These are phyloP conservation scores for Syritta pipiens DNA, from an alignment of 2,888 invertebrate species.

Conservation along the genomic window DNA sequence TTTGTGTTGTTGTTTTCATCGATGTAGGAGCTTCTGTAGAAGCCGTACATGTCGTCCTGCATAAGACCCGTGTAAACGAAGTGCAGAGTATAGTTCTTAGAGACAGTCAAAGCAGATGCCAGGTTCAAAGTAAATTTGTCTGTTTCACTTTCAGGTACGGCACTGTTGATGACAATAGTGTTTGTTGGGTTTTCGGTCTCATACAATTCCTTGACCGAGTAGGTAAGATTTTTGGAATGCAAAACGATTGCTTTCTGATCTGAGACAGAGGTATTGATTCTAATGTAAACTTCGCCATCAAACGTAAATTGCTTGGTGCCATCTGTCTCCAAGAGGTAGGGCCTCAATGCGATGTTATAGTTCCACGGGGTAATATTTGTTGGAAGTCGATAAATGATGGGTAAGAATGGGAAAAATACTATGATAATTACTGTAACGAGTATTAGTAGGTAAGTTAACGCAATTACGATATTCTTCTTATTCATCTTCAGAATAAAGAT, in stretches of 20 bases:
- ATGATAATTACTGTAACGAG: neutral
- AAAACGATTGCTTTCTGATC: conserved; percentile 79
- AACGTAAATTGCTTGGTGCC: conserved; percentile 74
- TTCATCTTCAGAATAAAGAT: too few relatives aligned
- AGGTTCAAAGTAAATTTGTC: conserved; percentile 79
- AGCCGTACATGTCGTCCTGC: conserved; percentile 81
- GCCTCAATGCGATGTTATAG: conserved; percentile 81
- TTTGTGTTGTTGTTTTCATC: conserved; percentile 76
- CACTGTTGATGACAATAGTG: conserved; percentile 71
- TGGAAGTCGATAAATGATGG: too few relatives aligned
- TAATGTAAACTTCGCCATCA: conserved; percentile 79
- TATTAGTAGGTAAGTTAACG: conserved; percentile 17
- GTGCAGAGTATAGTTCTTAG: conserved; percentile 78
- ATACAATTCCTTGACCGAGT: conserved; percentile 72
- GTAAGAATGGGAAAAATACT: conserved; percentile 71
- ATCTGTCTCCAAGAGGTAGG: conserved; percentile 79
- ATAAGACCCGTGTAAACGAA: conserved; percentile 80
- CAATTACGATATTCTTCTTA: too few relatives aligned
- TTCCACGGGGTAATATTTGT: conserved; percentile 79
- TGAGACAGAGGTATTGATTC: conserved; percentile 78
- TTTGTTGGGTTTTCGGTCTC: conserved; percentile 19
- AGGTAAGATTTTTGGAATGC: conserved; percentile 80
- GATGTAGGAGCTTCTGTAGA: conserved; percentile 79
- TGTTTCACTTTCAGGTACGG: conserved; percentile 71
- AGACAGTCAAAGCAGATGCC: conserved; percentile 72